These are phyloP conservation scores for Hylaea fasciaria DNA, from an alignment of 2,888 invertebrate species.

Conservation along the genomic window DNA sequence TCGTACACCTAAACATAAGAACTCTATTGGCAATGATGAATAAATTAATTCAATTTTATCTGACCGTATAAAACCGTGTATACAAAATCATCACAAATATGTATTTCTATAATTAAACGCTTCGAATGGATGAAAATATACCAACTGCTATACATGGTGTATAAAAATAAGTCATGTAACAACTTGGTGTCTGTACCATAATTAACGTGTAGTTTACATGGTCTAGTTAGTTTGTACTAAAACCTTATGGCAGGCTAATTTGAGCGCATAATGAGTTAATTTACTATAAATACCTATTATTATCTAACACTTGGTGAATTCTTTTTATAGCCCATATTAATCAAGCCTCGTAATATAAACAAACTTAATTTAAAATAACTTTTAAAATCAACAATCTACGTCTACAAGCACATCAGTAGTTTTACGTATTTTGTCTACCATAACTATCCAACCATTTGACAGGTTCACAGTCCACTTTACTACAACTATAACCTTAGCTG, in stretches of 20 bases:
- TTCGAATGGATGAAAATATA: conserved; percentile 25
- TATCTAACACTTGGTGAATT: conserved; percentile 3
- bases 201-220: background rate
- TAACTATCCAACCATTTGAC: background rate
- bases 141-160: conserved; percentile 11
- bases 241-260: conserved; percentile 2
- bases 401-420: conserved; percentile 12
- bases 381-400: background rate
- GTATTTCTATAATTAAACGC: conserved; percentile 32
- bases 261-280: background rate
- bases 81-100: conserved; percentile 42
- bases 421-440: background rate
- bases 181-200: background rate
- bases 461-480: too few species aligned
- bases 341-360: background rate
- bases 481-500: background rate
- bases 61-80: conserved; percentile 37
- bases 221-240: conserved; percentile 9
- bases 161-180: background rate
- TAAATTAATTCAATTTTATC: conserved; percentile 30
- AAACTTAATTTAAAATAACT: conserved; percentile 3
- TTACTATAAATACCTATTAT: conserved; percentile 10
- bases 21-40: conserved; percentile 42
- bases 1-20: conserved; percentile 41
- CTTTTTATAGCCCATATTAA: background rate